Evolutionary conservation across 2,888 invertebrate genomes (phyloP).

Genomic region (Eristalis pertinax): DNA sequence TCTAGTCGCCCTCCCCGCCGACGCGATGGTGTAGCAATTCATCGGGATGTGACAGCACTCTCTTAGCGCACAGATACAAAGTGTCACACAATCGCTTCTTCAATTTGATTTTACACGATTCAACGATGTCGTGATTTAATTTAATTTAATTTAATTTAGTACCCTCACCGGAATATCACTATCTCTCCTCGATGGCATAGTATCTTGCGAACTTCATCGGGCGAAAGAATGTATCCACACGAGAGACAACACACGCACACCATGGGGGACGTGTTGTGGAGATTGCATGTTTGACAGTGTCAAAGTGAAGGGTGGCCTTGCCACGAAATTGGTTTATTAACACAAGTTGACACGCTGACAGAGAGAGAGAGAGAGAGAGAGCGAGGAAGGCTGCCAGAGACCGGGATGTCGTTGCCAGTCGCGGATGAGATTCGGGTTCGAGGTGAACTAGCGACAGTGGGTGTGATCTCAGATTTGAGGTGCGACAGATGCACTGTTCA

Average conservation of each 20-base stretch:
- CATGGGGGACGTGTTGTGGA: neutral
- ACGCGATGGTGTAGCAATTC: neutral
- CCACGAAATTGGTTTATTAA: neutral
- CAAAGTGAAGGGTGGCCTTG: neutral
- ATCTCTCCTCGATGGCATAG: neutral
- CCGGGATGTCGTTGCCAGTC: neutral
- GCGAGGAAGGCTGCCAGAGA: too few relatives aligned
- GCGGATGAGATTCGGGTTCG: neutral
- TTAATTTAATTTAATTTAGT: constrained; percentile 8
- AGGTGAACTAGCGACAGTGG: neutral
- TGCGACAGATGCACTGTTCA: neutral
- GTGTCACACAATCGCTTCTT: constrained; percentile 1
- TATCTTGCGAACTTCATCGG: neutral
- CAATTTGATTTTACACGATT: constrained; percentile 5
- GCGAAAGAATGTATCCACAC: neutral
- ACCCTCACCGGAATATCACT: neutral
- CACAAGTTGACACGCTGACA: neutral
- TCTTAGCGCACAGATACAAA: neutral
- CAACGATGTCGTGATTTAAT: constrained; percentile 15
- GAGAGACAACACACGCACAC: neutral
- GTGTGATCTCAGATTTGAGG: neutral
- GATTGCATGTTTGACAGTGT: neutral
- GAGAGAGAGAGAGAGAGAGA: too few relatives aligned
- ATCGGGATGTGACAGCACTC: neutral
- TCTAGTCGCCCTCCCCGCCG: too few relatives aligned